Base-by-base conservation (phyloP, 2,888 invertebrate species). In the Pandemis cinnamomeana region DNA sequence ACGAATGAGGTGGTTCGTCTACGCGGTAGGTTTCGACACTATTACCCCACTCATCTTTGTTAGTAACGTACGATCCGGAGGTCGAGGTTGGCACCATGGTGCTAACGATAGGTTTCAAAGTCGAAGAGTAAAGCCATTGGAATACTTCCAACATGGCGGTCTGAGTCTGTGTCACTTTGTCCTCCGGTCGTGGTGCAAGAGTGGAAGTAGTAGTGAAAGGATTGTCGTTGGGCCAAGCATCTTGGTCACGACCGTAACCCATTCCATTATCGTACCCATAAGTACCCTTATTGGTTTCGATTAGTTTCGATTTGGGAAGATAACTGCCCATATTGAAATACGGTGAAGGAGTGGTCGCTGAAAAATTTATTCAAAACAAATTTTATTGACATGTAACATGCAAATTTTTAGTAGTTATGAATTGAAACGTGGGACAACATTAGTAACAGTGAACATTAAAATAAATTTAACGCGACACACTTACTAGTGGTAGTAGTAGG, bases 91-190 rank as follows among this genome's bases (percentile, higher is more conserved):
- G 86, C 79, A 87, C 84, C 81, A 92, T 85, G 77, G 90, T 89
- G 81, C 88, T 90, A 83, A 91, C 83, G 78, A 91, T 90, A 77
- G 90, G 94, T 91, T 92, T 93, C 83, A 93, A 83, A 80, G 94
- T 94, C 71, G 94, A 89, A 76, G 94, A 88, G 79, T 89, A 93
- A 78, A 94, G 88, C 91, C 94, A 94, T 84, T 94, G 93, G 87
- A 94, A 93, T 78, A 93, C 91, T 86, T 94, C 92, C 85, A 94
- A 89, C 89, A 94, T 91, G 78, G 94, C 93, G 73, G 95, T 92
- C 83, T 93, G 93, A 77, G 93, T 89, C 83, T 89, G 91, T 71
- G 95, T 92, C 78, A 91, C 90, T 84, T 95, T 93, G 77, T 93
- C 84, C 79, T 91, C 91, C 77, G 91, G 87, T 81, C 92, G 85